A percentile compares a stretch with the other conserved stretches of the same genome.
Evolutionary conservation across 2,113 vertebrate genomes (phyloP).

Genomic region (Speoplatyrhinus poulsoni): DNA sequence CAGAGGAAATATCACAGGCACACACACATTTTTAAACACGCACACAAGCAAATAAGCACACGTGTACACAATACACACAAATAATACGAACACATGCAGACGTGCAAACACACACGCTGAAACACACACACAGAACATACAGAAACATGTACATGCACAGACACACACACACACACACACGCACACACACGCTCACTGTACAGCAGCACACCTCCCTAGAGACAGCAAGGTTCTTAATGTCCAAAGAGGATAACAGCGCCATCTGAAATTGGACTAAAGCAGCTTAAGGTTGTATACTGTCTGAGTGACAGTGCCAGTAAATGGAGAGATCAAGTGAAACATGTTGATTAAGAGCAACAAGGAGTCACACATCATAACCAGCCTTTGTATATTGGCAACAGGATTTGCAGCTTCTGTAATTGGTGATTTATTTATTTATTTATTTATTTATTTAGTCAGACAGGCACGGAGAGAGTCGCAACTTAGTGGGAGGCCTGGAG

Average conservation of each 20-base stretch:
- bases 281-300: constrained; percentile 39
- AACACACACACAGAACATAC: background rate
- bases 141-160: background rate
- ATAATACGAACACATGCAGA: background rate
- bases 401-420: constrained; percentile 69
- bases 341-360: constrained; percentile 47
- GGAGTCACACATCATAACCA: constrained; percentile 54
- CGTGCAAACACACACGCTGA: background rate
- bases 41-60: background rate
- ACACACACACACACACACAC: constrained; percentile 1
- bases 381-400: constrained; percentile 42
- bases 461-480: constrained; percentile 39
- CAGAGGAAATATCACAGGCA: background rate
- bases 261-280: constrained; percentile 35
- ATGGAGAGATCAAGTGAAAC: constrained; percentile 54
- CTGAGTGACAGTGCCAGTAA: constrained; percentile 16
- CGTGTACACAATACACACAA: background rate
- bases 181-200: background rate
- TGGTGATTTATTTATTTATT: constrained; percentile 46
- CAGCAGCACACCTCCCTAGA: background rate
- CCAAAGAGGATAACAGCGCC: constrained; percentile 16
- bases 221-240: constrained; percentile 11
- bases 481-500: constrained; percentile 44
- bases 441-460: constrained; percentile 33
- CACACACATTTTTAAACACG: constrained; percentile 1